phyloP scores from a whole-genome alignment of 2,888 invertebrate genomes.

The Pyralis farinalis region DNA sequence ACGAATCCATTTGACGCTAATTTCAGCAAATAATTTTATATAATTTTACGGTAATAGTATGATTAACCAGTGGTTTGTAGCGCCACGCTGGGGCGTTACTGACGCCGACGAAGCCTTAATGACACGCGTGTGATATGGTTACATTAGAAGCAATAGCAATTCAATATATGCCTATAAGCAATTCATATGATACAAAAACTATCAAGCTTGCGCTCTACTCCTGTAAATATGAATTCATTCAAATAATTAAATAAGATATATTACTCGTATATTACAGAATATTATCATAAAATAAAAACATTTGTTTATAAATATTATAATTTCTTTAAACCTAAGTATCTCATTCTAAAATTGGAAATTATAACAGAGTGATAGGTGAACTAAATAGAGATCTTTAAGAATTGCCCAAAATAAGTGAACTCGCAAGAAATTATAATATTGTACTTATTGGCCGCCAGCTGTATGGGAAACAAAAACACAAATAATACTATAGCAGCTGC shows the following conservation, averaged over 20 bases:
- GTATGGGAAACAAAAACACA: slow-evolving; percentile 11
- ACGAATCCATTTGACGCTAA: not conserved
- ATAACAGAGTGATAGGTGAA: slow-evolving; percentile 37
- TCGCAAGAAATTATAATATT: slow-evolving; percentile 23
- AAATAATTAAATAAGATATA: slow-evolving; percentile 65
- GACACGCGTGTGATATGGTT: slow-evolving; percentile 37
- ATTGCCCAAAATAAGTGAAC: slow-evolving; percentile 26
- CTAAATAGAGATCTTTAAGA: slow-evolving; percentile 41
- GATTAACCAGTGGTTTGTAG: slow-evolving; percentile 1
- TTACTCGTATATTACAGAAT: slow-evolving; percentile 64
- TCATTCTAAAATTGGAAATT: slow-evolving; percentile 34
- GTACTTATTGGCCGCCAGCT: slow-evolving; percentile 30
- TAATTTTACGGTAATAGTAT: not conserved
- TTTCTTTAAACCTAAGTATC: slow-evolving; percentile 46
- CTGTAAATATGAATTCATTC: slow-evolving; percentile 60
- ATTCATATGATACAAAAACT: slow-evolving; percentile 49
- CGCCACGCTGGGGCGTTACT: not conserved
- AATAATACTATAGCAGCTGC: slow-evolving; percentile 17
- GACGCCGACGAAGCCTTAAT: not conserved
- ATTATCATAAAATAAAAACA: slow-evolving; percentile 56
- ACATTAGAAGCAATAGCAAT: slow-evolving; percentile 40
- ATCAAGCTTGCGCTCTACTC: slow-evolving; percentile 42
- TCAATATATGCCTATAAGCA: slow-evolving; percentile 42
- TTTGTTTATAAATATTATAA: slow-evolving; percentile 59
- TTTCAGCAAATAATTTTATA: not conserved